Conservation (phyloP, 2,797 vertebrate species). For the Notolabrus celidotus region DNA sequence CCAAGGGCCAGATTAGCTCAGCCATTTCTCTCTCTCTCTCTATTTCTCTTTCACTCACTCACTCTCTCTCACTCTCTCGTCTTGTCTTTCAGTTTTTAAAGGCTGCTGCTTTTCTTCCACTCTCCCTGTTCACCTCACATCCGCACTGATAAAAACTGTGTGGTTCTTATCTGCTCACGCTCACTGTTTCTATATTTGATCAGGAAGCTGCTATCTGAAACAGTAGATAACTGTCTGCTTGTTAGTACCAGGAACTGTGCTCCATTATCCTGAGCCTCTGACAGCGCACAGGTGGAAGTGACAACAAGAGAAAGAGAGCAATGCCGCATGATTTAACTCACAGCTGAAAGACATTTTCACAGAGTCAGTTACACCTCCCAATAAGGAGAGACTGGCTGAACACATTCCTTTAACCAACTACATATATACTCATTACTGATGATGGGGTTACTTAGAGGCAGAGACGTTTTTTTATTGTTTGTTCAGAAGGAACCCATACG, state of each 20-base stretch:
- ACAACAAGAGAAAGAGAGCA: conserved; percentile 29
- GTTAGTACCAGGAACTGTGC: conserved; percentile 37
- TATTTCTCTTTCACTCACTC: conserved; percentile 19
- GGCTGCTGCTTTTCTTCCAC: conserved; percentile 8
- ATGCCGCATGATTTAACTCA: conserved; percentile 23
- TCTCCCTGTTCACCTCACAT: conserved; percentile 26
- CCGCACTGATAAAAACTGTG: conserved; percentile 31
- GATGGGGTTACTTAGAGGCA: background rate
- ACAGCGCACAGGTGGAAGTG: conserved; percentile 53
- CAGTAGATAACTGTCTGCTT: conserved; percentile 34
- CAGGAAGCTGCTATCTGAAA: conserved; percentile 37
- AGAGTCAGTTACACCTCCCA: conserved; percentile 39
- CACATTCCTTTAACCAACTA: conserved; percentile 44
- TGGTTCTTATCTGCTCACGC: conserved; percentile 24
- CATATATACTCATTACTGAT: conserved; percentile 28
- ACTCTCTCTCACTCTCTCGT: conserved; percentile 18
- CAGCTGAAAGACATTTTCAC: conserved; percentile 36
- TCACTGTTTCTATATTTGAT: conserved; percentile 50
- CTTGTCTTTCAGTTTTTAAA: conserved; percentile 20
- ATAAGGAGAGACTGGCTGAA: conserved; percentile 50
- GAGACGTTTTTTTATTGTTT: no score
- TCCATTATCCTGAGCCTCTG: conserved; percentile 60
- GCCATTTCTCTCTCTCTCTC: background rate
- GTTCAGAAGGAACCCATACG: no score
- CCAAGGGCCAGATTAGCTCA: conserved; percentile 58